These are phyloP conservation scores for Tyrannus savana DNA, from an alignment of 2,113 vertebrate genomes.

Conservation along the genomic window DNA sequence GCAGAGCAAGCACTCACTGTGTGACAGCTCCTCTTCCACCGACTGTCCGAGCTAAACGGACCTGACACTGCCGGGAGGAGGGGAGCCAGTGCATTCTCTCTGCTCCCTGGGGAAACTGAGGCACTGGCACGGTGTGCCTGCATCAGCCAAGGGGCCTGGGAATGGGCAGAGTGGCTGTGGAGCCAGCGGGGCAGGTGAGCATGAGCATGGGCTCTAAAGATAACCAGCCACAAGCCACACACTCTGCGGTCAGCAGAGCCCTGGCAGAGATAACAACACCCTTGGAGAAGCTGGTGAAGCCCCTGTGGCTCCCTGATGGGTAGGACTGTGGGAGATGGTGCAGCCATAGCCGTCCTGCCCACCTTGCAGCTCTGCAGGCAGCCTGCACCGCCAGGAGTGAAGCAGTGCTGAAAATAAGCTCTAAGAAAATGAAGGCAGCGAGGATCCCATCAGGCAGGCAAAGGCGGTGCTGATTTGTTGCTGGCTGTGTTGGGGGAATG, in stretches of 20 bases:
- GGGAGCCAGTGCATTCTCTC: not conserved
- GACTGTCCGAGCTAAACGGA: not conserved
- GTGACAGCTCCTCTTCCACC: not conserved
- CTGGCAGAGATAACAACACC: accelerated
- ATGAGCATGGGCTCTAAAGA: not conserved
- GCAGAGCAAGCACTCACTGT: accelerated
- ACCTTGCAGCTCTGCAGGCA: not conserved
- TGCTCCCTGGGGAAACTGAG: not conserved
- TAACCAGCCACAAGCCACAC: not conserved
- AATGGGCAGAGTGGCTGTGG: not conserved
- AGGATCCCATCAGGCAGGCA: not conserved
- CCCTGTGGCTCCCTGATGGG: accelerated
- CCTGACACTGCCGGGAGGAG: not conserved
- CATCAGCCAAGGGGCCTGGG: not conserved
- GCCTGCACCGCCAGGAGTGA: accelerated
- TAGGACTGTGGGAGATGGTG: accelerated
- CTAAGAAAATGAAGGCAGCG: not conserved
- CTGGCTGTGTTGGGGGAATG: not conserved
- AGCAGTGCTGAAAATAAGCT: not conserved
- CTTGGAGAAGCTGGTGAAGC: not conserved
- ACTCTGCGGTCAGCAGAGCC: not conserved
- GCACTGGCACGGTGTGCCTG: accelerated
- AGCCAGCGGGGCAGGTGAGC: not conserved
- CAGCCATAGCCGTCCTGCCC: not conserved
- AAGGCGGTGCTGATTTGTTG: not conserved